Percentiles rank a stretch among this genome's conserved stretches.
phyloP scores from a whole-genome alignment of 1,140 invertebrate species.

The Pseudomyrmex pallidus region DNA sequence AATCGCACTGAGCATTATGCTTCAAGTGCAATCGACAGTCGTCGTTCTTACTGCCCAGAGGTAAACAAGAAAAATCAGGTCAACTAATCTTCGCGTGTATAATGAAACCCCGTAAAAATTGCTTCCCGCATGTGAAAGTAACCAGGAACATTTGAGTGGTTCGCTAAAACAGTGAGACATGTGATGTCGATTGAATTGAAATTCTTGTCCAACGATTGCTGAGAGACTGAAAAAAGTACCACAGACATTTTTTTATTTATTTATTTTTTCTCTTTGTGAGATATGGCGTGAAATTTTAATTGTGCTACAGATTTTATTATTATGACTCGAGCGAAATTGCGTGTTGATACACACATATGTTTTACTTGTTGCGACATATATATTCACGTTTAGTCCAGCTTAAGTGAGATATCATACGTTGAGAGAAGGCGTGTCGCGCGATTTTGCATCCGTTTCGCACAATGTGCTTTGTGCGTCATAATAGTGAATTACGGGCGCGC shows the following conservation, averaged over 20 bases:
- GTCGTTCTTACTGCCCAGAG: conserved; percentile 32
- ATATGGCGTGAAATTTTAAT: background rate
- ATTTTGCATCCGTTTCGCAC: conserved; percentile 37
- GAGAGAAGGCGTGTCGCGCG: conserved; percentile 6
- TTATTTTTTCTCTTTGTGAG: background rate
- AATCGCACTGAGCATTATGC: conserved; percentile 64
- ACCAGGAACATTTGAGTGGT: background rate
- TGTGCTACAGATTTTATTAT: no score
- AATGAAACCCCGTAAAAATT: conserved; percentile 31
- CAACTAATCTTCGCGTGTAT: conserved; percentile 12
- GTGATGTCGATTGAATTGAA: background rate
- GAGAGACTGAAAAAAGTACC: background rate
- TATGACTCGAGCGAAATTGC: no score
- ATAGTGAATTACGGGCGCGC: conserved; percentile 29
- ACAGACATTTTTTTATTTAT: background rate
- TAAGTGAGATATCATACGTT: conserved; percentile 32
- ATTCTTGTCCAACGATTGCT: background rate
- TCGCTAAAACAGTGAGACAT: background rate
- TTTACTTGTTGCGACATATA: background rate
- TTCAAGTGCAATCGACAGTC: conserved; percentile 36
- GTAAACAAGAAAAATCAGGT: conserved; percentile 40
- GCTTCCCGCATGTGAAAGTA: background rate
- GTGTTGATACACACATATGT: background rate
- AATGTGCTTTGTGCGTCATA: conserved; percentile 41
- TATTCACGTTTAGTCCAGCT: background rate